These are phyloP conservation scores for Carposina sasakii DNA, from an alignment of 1,140 invertebrate species.

Conservation along the genomic window DNA sequence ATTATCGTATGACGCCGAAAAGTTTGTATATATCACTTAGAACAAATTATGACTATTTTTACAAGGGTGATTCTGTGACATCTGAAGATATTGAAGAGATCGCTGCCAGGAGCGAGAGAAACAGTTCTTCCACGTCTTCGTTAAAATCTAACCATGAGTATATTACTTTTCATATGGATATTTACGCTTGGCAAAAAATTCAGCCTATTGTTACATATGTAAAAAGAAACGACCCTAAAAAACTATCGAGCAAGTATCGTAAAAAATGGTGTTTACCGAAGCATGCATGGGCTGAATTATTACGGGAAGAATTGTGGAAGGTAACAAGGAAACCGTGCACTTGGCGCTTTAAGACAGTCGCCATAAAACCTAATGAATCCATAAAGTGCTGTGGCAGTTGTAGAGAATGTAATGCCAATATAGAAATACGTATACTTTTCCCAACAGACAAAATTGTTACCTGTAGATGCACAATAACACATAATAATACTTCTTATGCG, in stretches of 20 bases:
- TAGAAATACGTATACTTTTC: background rate
- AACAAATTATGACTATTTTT: constrained; percentile 2
- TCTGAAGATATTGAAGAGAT: background rate
- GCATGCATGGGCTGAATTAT: background rate
- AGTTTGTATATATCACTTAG: constrained; percentile 1
- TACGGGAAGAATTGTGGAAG: constrained; percentile 3
- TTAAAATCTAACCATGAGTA: background rate
- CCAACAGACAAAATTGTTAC: background rate
- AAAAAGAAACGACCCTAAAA: background rate
- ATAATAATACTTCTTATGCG: background rate
- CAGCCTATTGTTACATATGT: constrained; percentile 1
- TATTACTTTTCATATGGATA: background rate
- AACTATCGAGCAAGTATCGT: background rate
- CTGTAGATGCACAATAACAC: background rate
- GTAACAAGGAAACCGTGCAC: background rate
- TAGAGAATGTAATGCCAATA: background rate
- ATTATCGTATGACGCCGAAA: background rate
- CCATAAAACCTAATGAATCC: background rate
- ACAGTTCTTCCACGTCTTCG: background rate
- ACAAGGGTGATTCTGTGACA: background rate
- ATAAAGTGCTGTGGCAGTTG: background rate
- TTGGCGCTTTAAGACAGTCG: background rate
- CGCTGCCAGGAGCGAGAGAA: background rate
- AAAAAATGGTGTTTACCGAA: background rate
- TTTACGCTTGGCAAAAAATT: constrained; percentile 3